Base-by-base conservation (phyloP, 2,888 invertebrate genomes). In the Neria commutata region DNA sequence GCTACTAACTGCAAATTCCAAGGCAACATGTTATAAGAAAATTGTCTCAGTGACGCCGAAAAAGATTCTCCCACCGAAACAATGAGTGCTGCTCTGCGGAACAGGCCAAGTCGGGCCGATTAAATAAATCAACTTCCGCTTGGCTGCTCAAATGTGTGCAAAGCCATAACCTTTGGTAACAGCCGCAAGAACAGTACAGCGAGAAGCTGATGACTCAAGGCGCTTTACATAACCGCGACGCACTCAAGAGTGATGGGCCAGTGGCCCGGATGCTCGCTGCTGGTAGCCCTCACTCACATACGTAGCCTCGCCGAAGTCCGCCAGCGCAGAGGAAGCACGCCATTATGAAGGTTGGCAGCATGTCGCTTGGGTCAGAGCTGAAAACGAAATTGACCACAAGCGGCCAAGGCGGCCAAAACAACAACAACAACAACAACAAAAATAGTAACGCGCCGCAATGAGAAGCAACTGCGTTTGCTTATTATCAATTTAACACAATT, bases 91-190 rank as follows among this genome's bases (percentile, higher is more conserved):
- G 25, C 25, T 26, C 17, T 50, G 51, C 45, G 29, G 40, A 49
- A 16, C 25, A 17, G 29, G n/a, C n/a, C n/a, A n/a, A n/a, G n/a
- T n/a, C n/a, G n/a, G n/a, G n/a, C n/a, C 29, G 42, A 37, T 34
- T 57, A 70, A 69, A 77, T 77, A 76, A 77, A 76, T 77, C 72
- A 76, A 77, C 76, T 76, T 77, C 77, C 76, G 75, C 77, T 75
- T 75, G 67, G 70, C 57, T 75, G 73, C 59, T 53, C 68, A 67
- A 61, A 49, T 56, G 49, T 48, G 53, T 50, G 34, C 8, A 51
- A 46, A 40, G 26, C n/a, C 37, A 40, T 25, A 40, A 52, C 52
- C 37, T 40, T 52, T 37, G 40, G 40, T 40, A 52, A 52, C 24
- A 52, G 40, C n/a, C n/a, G 25, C 47, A 47, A 16, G 25, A 33